Percentiles rank a stretch among this genome's conserved stretches.
phyloP scores from a whole-genome alignment of 2,797 vertebrate genomes.

The Coracias cyanogaster region DNA sequence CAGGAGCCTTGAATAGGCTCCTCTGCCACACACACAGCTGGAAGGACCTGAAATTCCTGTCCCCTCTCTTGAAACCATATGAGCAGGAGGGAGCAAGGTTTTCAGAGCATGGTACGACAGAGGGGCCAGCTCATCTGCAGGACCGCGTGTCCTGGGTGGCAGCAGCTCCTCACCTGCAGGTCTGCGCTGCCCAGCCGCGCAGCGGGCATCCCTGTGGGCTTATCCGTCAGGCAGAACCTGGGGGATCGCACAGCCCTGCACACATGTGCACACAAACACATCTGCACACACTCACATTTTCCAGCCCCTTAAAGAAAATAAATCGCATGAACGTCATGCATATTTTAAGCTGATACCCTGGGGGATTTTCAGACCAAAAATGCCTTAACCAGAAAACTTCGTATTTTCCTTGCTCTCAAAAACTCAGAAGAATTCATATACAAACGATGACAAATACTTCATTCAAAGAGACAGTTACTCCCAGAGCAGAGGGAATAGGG shows the following conservation, averaged over 20 bases:
- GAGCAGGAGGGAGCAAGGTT: rapidly evolving
- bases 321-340: constrained; percentile 35
- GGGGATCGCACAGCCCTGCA: neutral
- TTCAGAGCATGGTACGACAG: rapidly evolving
- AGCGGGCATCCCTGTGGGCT: neutral
- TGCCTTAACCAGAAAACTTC: constrained; percentile 58
- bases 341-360: constrained; percentile 57
- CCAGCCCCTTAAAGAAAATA: constrained; percentile 65
- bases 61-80: rapidly evolving
- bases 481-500: constrained; percentile 40
- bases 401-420: constrained; percentile 53
- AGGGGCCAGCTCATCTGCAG: neutral
- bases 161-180: neutral
- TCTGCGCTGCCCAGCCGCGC: neutral
- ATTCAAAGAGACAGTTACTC: constrained; percentile 65
- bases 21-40: neutral
- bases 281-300: constrained; percentile 63
- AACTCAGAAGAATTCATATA: constrained; percentile 56
- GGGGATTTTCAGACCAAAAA: constrained; percentile 57
- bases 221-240: neutral
- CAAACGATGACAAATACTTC: constrained; percentile 65
- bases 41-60: neutral
- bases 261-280: constrained; percentile 6
- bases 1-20: neutral
- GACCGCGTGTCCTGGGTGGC: rapidly evolving